Conservation (phyloP, 2,888 invertebrate species). For the Chymomyza fuscimana region DNA sequence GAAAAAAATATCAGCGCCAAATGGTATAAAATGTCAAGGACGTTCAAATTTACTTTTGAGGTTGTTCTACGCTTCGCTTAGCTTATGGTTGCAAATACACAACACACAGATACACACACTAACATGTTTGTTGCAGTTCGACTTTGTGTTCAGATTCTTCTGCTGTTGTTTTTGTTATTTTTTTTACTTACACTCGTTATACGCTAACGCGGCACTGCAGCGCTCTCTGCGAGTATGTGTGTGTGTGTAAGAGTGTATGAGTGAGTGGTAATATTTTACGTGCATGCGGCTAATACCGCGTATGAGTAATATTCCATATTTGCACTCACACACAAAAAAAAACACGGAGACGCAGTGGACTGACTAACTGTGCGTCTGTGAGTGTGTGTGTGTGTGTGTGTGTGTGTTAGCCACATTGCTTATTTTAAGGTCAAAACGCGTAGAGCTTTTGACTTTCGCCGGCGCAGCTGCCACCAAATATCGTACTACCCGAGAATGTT, state of each 20-base stretch:
- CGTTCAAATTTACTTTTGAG: slow-evolving; percentile 61
- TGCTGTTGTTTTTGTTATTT: neutral
- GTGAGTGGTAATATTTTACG: slow-evolving; percentile 11
- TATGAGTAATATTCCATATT: slow-evolving; percentile 52
- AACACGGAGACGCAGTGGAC: neutral
- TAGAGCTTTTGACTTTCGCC: neutral
- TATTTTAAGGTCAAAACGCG: slow-evolving; percentile 16
- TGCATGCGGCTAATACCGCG: slow-evolving; percentile 50
- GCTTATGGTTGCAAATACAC: slow-evolving; percentile 34
- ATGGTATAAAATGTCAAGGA: slow-evolving; percentile 64
- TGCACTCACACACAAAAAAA: slow-evolving; percentile 8
- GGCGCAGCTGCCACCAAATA: slow-evolving; percentile 8
- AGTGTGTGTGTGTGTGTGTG: neutral
- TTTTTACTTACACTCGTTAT: neutral
- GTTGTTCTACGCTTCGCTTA: slow-evolving; percentile 49
- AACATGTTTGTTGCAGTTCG: slow-evolving; percentile 1
- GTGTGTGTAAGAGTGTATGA: neutral
- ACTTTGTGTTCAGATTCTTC: neutral
- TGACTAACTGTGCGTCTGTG: neutral
- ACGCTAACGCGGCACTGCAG: neutral
- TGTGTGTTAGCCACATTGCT: neutral
- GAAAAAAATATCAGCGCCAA: slow-evolving; percentile 44
- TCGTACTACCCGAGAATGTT: neutral
- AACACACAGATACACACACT: slow-evolving; percentile 4
- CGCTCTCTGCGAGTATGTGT: neutral